Evolutionary conservation across 2,888 invertebrate species (phyloP).

Genomic region (Plebejus melissa): DNA sequence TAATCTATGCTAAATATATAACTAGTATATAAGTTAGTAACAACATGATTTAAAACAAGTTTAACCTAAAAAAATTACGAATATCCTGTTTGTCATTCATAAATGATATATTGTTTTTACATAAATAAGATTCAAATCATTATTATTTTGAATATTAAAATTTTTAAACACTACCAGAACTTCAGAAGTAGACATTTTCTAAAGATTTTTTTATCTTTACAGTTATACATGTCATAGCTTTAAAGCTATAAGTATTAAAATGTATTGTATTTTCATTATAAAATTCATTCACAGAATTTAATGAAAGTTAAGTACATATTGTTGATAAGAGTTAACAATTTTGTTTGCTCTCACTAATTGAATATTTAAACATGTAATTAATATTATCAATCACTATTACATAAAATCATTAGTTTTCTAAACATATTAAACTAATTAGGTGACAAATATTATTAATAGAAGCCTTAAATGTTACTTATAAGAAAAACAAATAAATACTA

Average conservation of each 20-base stretch:
- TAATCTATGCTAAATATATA: background rate
- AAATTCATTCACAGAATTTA: background rate
- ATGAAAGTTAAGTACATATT: background rate
- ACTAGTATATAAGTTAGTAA: background rate
- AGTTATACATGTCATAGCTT: too few relatives aligned
- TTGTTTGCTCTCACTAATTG: conserved; percentile 4
- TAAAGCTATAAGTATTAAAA: too few relatives aligned
- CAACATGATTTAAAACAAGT: background rate
- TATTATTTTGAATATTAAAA: background rate
- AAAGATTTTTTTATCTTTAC: too few relatives aligned
- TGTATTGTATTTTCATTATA: background rate
- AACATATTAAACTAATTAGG: background rate
- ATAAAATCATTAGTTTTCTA: conserved; percentile 2
- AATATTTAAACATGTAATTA: background rate
- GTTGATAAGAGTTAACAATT: background rate
- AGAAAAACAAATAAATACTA: background rate
- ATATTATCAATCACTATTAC: background rate
- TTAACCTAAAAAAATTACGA: background rate
- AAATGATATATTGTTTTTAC: background rate
- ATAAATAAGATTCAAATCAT: background rate
- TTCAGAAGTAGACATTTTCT: too few relatives aligned
- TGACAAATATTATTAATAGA: background rate
- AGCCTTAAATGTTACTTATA: background rate
- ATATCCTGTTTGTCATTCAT: background rate
- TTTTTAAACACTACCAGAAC: too few relatives aligned